These are phyloP conservation scores for Myanophis thanlyinensis DNA, from an alignment of 2,113 vertebrate genomes.

Conservation along the genomic window DNA sequence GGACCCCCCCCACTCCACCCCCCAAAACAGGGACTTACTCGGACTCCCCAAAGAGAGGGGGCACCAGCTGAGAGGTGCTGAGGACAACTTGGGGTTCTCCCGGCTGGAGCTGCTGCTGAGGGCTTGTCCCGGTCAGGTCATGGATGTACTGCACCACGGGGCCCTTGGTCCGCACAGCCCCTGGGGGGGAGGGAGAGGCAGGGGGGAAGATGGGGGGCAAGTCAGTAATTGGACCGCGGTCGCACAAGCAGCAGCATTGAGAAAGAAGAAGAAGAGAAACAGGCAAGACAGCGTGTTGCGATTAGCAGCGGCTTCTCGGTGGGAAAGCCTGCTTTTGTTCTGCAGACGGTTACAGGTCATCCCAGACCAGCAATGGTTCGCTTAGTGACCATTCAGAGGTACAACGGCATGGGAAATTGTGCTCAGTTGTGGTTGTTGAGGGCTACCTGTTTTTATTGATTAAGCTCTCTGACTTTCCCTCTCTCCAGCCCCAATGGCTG, in stretches of 20 bases:
- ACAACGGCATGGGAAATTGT: no score
- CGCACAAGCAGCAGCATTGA: no score
- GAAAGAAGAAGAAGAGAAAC: no score
- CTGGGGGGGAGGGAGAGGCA: constrained; percentile 45
- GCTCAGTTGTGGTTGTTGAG: no score
- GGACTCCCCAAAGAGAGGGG: constrained; percentile 58
- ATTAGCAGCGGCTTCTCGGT: no score
- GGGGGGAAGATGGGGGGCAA: fast-evolving
- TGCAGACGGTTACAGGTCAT: no score
- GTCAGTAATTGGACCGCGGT: neutral
- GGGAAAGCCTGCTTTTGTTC: no score
- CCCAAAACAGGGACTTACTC: constrained; percentile 69
- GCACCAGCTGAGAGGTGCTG: fast-evolving
- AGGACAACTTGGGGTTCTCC: constrained; percentile 44
- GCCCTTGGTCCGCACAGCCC: constrained; percentile 89
- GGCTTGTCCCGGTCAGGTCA: constrained; percentile 66
- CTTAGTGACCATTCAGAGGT: no score
- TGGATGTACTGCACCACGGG: constrained; percentile 95
- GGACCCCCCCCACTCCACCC: no score
- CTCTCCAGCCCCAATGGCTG: neutral
- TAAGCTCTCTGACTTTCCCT: neutral
- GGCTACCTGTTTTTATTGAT: fast-evolving
- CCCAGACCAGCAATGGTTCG: no score
- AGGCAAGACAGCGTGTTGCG: no score
- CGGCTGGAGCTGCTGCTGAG: constrained; percentile 61